phyloP scores from a whole-genome alignment of 1,140 invertebrate genomes.

The Phortica variegata region DNA sequence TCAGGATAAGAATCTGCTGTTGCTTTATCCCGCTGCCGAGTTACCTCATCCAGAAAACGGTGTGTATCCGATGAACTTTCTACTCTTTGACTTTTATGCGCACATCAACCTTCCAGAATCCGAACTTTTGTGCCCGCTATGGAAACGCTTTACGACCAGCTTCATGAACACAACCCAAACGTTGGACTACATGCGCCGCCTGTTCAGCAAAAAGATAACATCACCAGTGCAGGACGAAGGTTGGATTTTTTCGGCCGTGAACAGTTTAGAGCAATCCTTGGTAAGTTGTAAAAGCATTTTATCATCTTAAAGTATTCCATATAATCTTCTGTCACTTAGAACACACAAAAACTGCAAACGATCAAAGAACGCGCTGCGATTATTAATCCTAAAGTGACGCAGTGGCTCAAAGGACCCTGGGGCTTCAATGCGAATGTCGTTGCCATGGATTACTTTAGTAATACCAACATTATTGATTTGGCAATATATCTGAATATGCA shows the following conservation, averaged over 20 bases:
- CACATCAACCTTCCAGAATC: conserved; percentile 28
- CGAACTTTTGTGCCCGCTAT: conserved; percentile 32
- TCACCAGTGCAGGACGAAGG: conserved; percentile 40
- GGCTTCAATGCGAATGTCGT: conserved; percentile 62
- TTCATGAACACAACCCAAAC: conserved; percentile 41
- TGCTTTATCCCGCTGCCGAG: conserved; percentile 43
- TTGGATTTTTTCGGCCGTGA: conserved; percentile 42
- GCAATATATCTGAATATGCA: conserved; percentile 55
- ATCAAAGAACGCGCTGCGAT: conserved; percentile 38
- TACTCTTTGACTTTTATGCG: neutral
- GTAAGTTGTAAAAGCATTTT: conserved; percentile 2
- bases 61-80: neutral
- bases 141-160: conserved; percentile 46
- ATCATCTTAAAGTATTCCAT: neutral
- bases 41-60: conserved; percentile 43
- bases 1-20: conserved; percentile 21
- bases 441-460: conserved; percentile 64
- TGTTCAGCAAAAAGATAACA: conserved; percentile 40
- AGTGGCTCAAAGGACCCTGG: conserved; percentile 55
- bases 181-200: conserved; percentile 43
- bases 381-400: conserved; percentile 40
- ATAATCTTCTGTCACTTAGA: conserved; percentile 14
- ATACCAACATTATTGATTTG: conserved; percentile 64
- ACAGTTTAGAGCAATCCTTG: conserved; percentile 40
- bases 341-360: conserved; percentile 33